Evolutionary conservation across 1,140 invertebrate genomes (phyloP).

Genomic region (Rhopalosiphum padi): DNA sequence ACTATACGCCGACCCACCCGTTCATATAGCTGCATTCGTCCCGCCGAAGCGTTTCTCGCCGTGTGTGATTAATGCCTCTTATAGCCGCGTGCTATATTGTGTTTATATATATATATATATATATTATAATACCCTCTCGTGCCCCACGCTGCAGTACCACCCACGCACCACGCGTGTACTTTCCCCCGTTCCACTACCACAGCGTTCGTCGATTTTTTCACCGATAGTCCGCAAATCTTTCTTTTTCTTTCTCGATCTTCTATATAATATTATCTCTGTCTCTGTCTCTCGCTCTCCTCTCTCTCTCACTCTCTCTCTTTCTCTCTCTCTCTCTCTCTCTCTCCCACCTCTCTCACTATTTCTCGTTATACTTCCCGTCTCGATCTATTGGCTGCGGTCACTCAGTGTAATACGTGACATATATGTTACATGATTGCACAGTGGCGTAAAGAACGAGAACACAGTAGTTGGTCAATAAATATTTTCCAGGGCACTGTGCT

Average conservation of each 20-base stretch:
- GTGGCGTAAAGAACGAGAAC: background rate
- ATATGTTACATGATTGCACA: background rate
- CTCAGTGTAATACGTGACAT: background rate
- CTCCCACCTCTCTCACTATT: too few species aligned
- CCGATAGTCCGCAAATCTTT: background rate
- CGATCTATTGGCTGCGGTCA: too few species aligned
- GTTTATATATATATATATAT: background rate
- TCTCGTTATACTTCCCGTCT: too few species aligned
- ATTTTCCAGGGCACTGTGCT: background rate
- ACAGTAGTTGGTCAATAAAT: background rate
- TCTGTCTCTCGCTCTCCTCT: too few species aligned
- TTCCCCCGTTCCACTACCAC: background rate
- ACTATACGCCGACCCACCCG: background rate
- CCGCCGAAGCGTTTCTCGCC: background rate
- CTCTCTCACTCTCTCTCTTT: background rate
- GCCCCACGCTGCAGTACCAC: background rate
- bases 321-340: too few species aligned
- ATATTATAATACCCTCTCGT: background rate
- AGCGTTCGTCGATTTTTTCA: background rate
- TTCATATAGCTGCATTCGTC: background rate
- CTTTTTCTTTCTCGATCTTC: background rate
- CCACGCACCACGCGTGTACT: background rate
- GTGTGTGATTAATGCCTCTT: slow-evolving; percentile 44
- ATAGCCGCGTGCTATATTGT: background rate
- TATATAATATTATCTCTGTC: background rate